Conservation (phyloP, 2,888 invertebrate genomes). For the Sepioteuthis lessoniana region DNA sequence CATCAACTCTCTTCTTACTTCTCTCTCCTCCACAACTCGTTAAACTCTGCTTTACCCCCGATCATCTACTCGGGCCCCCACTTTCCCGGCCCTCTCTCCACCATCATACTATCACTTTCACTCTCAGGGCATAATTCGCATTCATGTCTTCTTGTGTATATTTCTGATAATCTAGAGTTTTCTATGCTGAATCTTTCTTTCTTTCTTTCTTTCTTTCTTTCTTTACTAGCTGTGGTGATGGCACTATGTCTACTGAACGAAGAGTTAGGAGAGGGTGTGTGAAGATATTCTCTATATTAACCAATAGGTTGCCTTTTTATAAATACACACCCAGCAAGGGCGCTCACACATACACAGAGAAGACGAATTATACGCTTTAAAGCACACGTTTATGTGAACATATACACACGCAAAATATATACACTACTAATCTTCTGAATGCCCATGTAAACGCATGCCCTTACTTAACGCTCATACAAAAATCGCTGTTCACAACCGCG, state of each 20-base stretch:
- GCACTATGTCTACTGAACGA: not conserved
- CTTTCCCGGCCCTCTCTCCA: not conserved
- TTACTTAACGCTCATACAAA: no score
- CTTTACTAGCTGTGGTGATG: not conserved
- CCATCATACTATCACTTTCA: not conserved
- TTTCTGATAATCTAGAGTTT: not conserved
- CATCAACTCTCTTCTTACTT: not conserved
- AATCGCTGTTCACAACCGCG: not conserved
- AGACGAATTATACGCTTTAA: no score
- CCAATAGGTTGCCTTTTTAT: no score
- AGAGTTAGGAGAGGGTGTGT: not conserved
- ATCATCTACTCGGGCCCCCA: not conserved
- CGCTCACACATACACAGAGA: no score
- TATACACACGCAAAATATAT: no score
- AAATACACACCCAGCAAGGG: no score
- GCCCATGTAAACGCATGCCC: no score
- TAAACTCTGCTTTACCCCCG: not conserved
- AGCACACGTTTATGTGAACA: no score
- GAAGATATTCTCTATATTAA: no score
- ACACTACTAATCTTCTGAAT: no score
- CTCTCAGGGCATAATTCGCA: not conserved
- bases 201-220: not conserved
- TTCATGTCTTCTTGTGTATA: not conserved
- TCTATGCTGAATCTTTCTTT: not conserved
- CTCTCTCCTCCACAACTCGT: not conserved